Evolutionary conservation across 2,113 vertebrate species (phyloP).

Genomic region (Hydrochoerus hydrochaeris): DNA sequence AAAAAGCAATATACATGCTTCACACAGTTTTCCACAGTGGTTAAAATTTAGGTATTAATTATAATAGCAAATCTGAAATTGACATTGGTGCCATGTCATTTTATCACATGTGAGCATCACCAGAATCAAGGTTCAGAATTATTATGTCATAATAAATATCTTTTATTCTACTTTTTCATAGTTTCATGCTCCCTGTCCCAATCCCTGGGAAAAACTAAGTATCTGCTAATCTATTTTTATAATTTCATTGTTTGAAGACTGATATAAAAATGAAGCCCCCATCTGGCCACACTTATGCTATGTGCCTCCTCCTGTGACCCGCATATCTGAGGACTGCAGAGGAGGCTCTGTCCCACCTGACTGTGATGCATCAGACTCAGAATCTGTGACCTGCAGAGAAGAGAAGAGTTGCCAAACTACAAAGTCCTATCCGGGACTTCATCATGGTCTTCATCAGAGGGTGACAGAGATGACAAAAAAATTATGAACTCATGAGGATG

Average conservation of each 20-base stretch:
- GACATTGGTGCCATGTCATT: neutral
- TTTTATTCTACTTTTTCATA: neutral
- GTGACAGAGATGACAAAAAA: neutral
- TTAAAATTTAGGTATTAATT: slow-evolving; percentile 5
- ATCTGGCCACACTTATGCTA: neutral
- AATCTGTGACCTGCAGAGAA: neutral
- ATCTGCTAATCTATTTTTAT: neutral
- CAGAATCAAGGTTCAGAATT: neutral
- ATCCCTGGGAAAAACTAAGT: neutral
- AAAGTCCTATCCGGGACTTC: neutral
- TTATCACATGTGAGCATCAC: slow-evolving; percentile 3
- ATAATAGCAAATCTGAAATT: slow-evolving; percentile 10
- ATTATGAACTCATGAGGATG: neutral
- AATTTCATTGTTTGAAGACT: slow-evolving; percentile 38
- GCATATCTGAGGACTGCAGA: neutral
- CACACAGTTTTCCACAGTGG: neutral
- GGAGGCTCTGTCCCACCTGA: neutral
- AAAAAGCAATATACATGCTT: no score
- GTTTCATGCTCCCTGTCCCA: neutral
- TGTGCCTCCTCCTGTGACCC: neutral
- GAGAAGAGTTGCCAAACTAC: neutral
- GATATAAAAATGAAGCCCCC: neutral
- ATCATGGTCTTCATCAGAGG: neutral
- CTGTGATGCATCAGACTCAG: neutral
- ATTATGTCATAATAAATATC: neutral